Conservation (phyloP, 1,140 invertebrate species). For the Stegodyphus dumicola region DNA sequence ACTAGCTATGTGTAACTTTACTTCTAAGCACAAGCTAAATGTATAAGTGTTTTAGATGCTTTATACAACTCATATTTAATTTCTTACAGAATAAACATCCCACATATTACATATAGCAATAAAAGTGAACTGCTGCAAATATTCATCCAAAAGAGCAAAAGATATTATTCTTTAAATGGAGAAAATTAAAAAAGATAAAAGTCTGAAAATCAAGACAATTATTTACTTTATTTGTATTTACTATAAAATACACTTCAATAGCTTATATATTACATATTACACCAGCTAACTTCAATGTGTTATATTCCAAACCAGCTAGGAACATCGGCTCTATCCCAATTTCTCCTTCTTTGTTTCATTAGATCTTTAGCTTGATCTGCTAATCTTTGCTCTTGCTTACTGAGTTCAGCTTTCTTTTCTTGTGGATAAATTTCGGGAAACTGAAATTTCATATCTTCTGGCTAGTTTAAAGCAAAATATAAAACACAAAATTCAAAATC, state of each 20-base stretch:
- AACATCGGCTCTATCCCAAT: conserved; percentile 45
- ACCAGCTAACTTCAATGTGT: background rate
- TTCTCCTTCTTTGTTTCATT: conserved; percentile 26
- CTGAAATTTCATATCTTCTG: conserved; percentile 65
- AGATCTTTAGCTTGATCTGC: conserved; percentile 29
- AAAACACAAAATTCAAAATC: conserved; percentile 1
- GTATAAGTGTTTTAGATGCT: no score
- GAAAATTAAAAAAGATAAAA: no score
- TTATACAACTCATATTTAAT: no score
- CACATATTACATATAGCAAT: no score
- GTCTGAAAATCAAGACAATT: no score
- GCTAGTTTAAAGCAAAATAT: conserved; percentile 61
- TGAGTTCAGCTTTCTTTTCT: conserved; percentile 64
- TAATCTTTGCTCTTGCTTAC: conserved; percentile 62
- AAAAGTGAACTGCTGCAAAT: no score
- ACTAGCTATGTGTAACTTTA: no score
- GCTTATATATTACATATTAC: background rate
- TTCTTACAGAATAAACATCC: no score
- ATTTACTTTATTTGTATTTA: background rate
- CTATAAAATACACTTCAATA: background rate
- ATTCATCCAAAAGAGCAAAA: no score
- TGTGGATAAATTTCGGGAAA: conserved; percentile 67
- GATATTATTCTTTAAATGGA: no score
- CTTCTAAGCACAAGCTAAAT: no score
- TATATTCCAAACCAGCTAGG: conserved; percentile 55